These are phyloP conservation scores for Erebia aethiops DNA, from an alignment of 2,888 invertebrate species.

Conservation along the genomic window DNA sequence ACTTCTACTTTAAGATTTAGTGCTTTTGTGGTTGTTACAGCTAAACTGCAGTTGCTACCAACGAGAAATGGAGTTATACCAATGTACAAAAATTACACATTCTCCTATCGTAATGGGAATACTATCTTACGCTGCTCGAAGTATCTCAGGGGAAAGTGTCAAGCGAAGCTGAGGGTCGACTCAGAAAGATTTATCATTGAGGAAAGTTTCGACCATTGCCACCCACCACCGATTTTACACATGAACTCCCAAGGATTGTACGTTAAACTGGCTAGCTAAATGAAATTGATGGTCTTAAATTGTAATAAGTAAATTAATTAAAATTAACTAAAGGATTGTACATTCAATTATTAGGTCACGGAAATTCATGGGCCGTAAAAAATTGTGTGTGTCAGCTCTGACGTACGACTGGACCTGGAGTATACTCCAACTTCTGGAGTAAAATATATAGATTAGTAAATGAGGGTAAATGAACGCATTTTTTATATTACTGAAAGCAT, in stretches of 20 bases:
- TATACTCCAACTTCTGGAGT: too few relatives aligned
- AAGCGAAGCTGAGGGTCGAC: constrained; percentile 43
- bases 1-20: neutral
- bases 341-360: too few relatives aligned
- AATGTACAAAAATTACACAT: constrained; percentile 38
- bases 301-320: too few relatives aligned
- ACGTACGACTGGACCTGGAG: too few relatives aligned
- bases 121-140: constrained; percentile 44
- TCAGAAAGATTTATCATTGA: constrained; percentile 30
- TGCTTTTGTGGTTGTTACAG: constrained; percentile 1
- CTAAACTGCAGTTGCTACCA: constrained; percentile 12
- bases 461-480: too few relatives aligned
- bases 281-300: neutral
- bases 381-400: too few relatives aligned
- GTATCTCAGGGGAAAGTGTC: constrained; percentile 39
- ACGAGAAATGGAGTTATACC: constrained; percentile 17
- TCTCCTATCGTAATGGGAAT: constrained; percentile 33
- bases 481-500: too few relatives aligned
- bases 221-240: constrained; percentile 34
- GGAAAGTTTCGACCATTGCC: constrained; percentile 39
- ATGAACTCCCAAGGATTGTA: too few relatives aligned
- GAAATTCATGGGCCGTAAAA: too few relatives aligned
- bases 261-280: constrained; percentile 15
- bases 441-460: too few relatives aligned
- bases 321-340: too few relatives aligned